Evolutionary conservation across 2,113 vertebrate genomes (phyloP).

Genomic region (Sylvilagus bachmani): DNA sequence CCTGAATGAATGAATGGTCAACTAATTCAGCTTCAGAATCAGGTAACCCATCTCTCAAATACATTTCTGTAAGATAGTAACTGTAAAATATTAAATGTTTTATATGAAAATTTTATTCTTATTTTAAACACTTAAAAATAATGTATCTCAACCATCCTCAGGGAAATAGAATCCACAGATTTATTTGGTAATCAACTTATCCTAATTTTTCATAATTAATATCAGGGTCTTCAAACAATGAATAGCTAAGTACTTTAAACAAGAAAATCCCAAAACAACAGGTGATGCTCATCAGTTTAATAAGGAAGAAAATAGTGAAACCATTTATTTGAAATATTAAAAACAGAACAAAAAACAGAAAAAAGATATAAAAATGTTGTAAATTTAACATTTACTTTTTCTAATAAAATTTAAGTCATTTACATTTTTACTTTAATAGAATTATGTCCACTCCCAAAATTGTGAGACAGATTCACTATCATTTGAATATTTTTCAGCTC

Average conservation of each 20-base stretch:
- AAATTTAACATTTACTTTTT: constrained; percentile 18
- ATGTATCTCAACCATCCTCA: background rate
- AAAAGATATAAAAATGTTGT: too few species aligned
- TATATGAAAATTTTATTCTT: background rate
- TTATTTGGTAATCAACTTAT: background rate
- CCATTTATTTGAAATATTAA: background rate
- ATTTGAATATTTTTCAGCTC: background rate
- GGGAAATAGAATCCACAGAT: background rate
- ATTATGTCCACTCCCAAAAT: background rate
- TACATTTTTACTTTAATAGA: constrained; percentile 41
- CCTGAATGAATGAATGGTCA: background rate
- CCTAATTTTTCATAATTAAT: constrained; percentile 13
- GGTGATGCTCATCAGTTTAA: background rate
- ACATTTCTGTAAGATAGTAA: too few species aligned
- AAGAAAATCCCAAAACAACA: constrained; percentile 20
- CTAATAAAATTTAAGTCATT: constrained; percentile 3
- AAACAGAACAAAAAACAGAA: background rate
- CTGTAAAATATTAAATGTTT: background rate
- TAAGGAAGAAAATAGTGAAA: background rate
- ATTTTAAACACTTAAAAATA: background rate
- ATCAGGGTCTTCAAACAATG: background rate
- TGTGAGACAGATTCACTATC: background rate
- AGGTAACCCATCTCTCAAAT: background rate
- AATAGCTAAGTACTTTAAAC: background rate
- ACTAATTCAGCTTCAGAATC: constrained; percentile 25